These are phyloP conservation scores for Ectemnius lituratus DNA, from an alignment of 2,888 invertebrate genomes.

Conservation along the genomic window DNA sequence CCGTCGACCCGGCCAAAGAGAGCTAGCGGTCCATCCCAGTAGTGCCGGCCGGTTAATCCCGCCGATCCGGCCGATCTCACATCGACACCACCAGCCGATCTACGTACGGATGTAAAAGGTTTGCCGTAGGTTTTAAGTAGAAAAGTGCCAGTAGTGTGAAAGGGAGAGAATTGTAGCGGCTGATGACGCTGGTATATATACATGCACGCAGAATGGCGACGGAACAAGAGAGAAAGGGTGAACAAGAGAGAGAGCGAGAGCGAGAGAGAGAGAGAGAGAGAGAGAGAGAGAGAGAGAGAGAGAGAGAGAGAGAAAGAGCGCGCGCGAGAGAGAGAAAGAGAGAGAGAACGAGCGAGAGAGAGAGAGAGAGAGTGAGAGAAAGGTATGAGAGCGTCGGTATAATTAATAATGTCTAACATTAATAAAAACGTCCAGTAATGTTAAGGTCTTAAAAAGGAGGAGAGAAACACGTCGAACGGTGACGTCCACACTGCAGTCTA, in stretches of 20 bases:
- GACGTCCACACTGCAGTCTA: conserved; percentile 76
- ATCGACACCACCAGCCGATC: not conserved
- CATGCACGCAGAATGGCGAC: too few species aligned
- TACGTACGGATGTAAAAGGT: conserved; percentile 36
- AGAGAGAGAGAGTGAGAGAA: conserved; percentile 15
- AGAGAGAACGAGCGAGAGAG: not conserved
- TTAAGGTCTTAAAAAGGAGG: conserved; percentile 67
- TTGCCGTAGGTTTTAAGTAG: conserved; percentile 75
- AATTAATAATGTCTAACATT: conserved; percentile 69
- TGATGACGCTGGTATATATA: too few species aligned
- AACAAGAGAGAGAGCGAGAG: conserved; percentile 15
- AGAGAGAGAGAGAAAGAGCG: conserved; percentile 19
- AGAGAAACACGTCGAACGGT: conserved; percentile 65
- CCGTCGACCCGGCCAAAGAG: conserved; percentile 31
- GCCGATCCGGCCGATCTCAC: conserved; percentile 10
- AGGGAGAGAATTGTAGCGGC: conserved; percentile 11
- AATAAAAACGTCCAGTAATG: conserved; percentile 77
- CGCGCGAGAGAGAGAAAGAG: conserved; percentile 17
- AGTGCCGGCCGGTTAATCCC: conserved; percentile 27
- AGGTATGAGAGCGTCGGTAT: conserved; percentile 45
- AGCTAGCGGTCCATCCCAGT: conserved; percentile 60
- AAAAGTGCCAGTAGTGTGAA: conserved; percentile 76
- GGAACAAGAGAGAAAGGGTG: not conserved
- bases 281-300: conserved; percentile 13
- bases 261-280: conserved; percentile 5